Conservation (phyloP, 2,113 vertebrate genomes). For the Poeciliopsis occidentalis region DNA sequence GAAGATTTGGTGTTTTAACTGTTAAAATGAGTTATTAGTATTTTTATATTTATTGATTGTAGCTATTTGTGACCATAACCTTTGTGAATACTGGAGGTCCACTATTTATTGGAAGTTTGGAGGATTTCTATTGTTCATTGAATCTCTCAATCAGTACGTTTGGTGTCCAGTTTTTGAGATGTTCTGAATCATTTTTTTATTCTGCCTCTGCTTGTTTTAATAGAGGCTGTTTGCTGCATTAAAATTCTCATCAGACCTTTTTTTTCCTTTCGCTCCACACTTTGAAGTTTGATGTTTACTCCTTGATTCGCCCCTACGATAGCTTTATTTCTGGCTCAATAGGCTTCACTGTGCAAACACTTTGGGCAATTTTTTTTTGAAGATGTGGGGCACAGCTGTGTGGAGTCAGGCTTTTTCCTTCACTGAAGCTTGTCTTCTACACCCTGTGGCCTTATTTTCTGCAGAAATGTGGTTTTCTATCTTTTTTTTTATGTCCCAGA, state of each 20-base stretch:
- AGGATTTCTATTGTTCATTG: not conserved
- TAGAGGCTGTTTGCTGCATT: not conserved
- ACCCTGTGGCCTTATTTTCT: conserved; percentile 23
- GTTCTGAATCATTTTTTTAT: not conserved
- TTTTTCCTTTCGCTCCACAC: conserved; percentile 5
- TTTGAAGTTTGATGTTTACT: conserved; percentile 23
- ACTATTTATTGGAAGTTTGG: not conserved
- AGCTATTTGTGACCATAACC: no score
- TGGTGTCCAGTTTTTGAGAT: not conserved
- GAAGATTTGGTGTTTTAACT: no score
- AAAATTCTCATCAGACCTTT: conserved; percentile 13
- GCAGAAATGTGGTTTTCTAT: conserved; percentile 25
- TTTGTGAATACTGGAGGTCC: no score
- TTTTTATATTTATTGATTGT: no score
- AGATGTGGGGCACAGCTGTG: conserved; percentile 71
- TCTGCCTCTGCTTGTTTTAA: conserved; percentile 10
- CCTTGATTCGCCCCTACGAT: conserved; percentile 18
- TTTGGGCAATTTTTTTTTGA: conserved; percentile 45
- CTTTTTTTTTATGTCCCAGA: conserved; percentile 13
- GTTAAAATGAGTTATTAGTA: no score
- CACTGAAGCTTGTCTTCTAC: conserved; percentile 9
- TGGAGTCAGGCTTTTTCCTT: conserved; percentile 59
- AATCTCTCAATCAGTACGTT: not conserved
- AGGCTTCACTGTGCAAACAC: conserved; percentile 32
- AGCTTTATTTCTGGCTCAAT: conserved; percentile 48